Base-by-base conservation (phyloP, 2,888 invertebrate species). In the Selenia dentaria region DNA sequence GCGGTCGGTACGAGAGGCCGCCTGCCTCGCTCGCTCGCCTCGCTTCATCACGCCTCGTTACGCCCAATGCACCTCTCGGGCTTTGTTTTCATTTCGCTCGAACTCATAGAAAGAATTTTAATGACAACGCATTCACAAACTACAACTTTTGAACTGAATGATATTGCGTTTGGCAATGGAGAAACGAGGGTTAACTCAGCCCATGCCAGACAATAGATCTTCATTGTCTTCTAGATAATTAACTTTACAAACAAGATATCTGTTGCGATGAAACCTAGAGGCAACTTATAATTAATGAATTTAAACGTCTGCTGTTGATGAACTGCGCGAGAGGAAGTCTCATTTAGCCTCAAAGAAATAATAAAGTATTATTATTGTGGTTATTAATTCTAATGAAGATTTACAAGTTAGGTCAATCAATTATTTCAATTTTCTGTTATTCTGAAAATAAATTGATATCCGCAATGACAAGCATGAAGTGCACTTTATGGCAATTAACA, bases 391-490 rank as follows among this genome's bases (percentile, higher is more conserved):
- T 42, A 37, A 48, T 42, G 36, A 48, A 41, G 28, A 48, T 38
- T 48, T 48, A 48, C 37, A 42, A 28, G 18, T 41, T n/a, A 16
- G 28, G 28, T 33, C 27, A 26, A 41, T 22, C 22, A 4, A 22
- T 36, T 36, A 40, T 47, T 36, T 13, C 13, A 37, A 37, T 41
- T 38, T 42, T 37, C 41, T 48, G 37, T 28, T 32, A 18, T 18
- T 32, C 32, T n/a, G n/a, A n/a, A n/a, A n/a, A 26, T 22, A 12
- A 11, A 18, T 28, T 35, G 11, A 24, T 33, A 37, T 41, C 51
- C 44, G 48, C 62, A 69, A 60, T 75, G 71, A 78, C 70, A 72
- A 64, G 74, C 73, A 71, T 74, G 70, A 76, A 67, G 51, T 59
- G 64, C 64, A 68, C 51, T 67, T 67, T 67, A 62, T 46, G 59